phyloP scores from a whole-genome alignment of 1,140 invertebrate genomes.

The Brachionus asplanchnoidis region DNA sequence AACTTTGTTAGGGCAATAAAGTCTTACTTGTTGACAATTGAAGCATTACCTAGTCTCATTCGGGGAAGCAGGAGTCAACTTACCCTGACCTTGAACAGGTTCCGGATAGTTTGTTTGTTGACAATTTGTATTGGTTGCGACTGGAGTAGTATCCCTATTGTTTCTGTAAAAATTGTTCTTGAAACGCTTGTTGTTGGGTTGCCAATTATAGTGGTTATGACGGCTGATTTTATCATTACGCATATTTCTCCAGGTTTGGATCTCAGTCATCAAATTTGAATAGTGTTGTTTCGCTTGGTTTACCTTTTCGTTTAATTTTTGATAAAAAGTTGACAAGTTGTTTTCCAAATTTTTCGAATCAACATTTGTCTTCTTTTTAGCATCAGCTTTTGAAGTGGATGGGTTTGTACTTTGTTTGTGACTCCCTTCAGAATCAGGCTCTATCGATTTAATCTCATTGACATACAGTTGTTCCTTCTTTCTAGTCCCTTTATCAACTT shows the following conservation, averaged over 20 bases:
- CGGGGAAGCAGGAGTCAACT: not conserved
- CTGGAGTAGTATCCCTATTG: not conserved
- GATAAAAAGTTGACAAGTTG: not conserved
- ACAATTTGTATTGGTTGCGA: not conserved
- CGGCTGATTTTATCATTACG: not conserved
- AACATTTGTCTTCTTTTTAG: not conserved
- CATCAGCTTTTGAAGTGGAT: no score
- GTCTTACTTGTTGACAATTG: not conserved
- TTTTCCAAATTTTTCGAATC: not conserved
- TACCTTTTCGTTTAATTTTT: not conserved
- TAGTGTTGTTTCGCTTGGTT: conserved; percentile 2
- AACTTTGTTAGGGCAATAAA: not conserved
- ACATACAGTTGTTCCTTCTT: not conserved
- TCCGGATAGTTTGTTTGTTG: not conserved
- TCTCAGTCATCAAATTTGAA: conserved; percentile 2
- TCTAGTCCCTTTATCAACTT: not conserved
- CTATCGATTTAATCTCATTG: not conserved
- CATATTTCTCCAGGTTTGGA: not conserved
- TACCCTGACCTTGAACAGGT: not conserved
- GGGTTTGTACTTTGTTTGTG: not conserved
- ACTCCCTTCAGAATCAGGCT: not conserved
- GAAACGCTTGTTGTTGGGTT: not conserved
- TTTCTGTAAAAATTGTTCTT: not conserved
- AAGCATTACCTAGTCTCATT: not conserved
- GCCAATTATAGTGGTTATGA: not conserved